Percentiles rank a stretch among this genome's conserved stretches.
These are phyloP conservation scores for Sinohyriopsis cumingii DNA, from an alignment of 2,888 invertebrate species.

Conservation along the genomic window DNA sequence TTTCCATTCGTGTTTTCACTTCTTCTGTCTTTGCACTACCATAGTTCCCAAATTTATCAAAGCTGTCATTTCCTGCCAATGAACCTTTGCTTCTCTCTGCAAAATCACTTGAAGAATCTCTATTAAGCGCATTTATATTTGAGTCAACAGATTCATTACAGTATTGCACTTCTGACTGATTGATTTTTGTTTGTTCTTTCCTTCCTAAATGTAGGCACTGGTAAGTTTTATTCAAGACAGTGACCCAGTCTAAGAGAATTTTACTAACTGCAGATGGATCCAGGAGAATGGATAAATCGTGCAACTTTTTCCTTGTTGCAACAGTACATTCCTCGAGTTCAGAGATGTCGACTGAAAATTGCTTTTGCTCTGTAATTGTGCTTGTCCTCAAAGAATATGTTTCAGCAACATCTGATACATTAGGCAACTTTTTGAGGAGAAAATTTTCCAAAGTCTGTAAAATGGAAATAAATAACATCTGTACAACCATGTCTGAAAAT, in stretches of 20 bases:
- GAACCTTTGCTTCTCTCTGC: background rate
- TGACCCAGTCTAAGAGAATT: constrained; percentile 47
- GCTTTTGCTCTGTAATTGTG: background rate
- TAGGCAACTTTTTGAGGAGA: background rate
- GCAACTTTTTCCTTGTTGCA: constrained; percentile 27
- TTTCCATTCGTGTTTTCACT: background rate
- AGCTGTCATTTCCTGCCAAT: too few relatives aligned
- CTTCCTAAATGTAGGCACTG: constrained; percentile 32
- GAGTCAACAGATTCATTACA: too few relatives aligned
- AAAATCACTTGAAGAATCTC: too few relatives aligned
- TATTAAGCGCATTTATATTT: too few relatives aligned
- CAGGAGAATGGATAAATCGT: constrained; percentile 33
- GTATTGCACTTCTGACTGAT: too few relatives aligned
- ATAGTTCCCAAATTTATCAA: background rate
- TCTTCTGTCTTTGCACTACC: background rate
- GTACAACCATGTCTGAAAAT: too few relatives aligned
- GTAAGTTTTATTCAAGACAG: constrained; percentile 41
- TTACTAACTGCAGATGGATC: constrained; percentile 27
- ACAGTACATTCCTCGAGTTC: constrained; percentile 34
- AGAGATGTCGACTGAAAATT: constrained; percentile 24
- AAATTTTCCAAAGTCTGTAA: background rate
- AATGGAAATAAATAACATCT: too few relatives aligned
- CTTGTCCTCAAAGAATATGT: background rate
- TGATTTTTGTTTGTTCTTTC: constrained; percentile 3
- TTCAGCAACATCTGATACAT: background rate